Evolutionary conservation across 2,113 vertebrate species (phyloP).

Genomic region (Callocephalon fimbriatum): DNA sequence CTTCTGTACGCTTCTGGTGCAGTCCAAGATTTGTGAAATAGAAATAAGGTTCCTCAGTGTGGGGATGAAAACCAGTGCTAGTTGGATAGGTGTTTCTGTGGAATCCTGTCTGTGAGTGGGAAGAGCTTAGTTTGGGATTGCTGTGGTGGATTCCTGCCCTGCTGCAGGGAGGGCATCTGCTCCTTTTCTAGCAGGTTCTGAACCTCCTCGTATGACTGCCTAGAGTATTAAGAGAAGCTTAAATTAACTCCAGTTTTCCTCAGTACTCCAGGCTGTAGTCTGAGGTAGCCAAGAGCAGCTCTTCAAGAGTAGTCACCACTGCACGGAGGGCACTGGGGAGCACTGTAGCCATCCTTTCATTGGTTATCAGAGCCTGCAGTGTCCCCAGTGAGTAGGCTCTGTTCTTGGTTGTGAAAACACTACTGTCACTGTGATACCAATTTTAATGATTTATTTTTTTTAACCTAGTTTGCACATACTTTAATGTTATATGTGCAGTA

Average conservation of each 20-base stretch:
- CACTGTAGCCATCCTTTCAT: neutral
- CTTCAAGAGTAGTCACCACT: neutral
- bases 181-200: neutral
- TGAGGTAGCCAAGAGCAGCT: neutral
- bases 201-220: rapidly evolving
- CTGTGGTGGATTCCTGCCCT: neutral
- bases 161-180: neutral
- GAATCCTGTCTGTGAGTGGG: neutral
- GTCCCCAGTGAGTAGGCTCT: rapidly evolving
- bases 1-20: neutral
- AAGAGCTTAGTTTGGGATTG: neutral
- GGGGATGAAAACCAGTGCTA: neutral
- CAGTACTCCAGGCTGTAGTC: neutral
- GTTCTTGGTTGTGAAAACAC: neutral
- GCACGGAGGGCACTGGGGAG: neutral
- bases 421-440: neutral
- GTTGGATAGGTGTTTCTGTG: rapidly evolving
- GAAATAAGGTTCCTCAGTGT: neutral
- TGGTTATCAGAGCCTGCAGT: neutral
- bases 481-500: neutral
- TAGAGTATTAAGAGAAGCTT: neutral
- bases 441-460: neutral
- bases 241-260: neutral
- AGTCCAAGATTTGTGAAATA: neutral
- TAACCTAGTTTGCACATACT: neutral